Conservation (phyloP, 2,113 vertebrate species). For the Ammodytes marinus region DNA sequence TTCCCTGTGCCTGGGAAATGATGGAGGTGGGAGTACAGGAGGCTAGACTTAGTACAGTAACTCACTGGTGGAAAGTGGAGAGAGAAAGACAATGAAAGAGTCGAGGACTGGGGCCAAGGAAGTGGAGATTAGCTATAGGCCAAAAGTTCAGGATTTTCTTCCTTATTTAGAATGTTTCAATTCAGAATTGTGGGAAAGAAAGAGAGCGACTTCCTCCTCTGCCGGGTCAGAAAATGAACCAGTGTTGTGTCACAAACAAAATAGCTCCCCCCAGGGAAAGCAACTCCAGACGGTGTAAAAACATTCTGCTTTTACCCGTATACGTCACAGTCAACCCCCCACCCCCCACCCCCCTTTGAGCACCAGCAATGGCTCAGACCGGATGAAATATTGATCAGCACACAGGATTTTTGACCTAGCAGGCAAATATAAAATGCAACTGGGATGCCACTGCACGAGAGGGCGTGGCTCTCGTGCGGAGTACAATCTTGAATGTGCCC, state of each 20-base stretch:
- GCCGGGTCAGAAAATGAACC: constrained; percentile 39
- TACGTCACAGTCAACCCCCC: constrained; percentile 8
- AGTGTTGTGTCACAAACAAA: constrained; percentile 58
- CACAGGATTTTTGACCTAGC: neutral
- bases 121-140: constrained; percentile 8
- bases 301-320: constrained; percentile 33
- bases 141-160: constrained; percentile 36
- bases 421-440: constrained; percentile 7
- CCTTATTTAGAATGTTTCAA: constrained; percentile 50
- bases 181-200: constrained; percentile 68
- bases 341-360: neutral
- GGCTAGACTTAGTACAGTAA: neutral
- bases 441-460: neutral
- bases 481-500: neutral
- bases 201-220: constrained; percentile 43
- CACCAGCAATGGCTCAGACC: constrained; percentile 9
- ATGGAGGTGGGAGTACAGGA: constrained; percentile 13
- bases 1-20: constrained; percentile 37
- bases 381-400: constrained; percentile 29
- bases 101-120: neutral
- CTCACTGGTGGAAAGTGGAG: neutral
- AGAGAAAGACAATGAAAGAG: constrained; percentile 18
- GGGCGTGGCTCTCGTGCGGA: neutral
- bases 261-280: constrained; percentile 59
- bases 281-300: constrained; percentile 48